Base-by-base conservation (phyloP, 2,113 vertebrate genomes). In the Glaucomys volans region DNA sequence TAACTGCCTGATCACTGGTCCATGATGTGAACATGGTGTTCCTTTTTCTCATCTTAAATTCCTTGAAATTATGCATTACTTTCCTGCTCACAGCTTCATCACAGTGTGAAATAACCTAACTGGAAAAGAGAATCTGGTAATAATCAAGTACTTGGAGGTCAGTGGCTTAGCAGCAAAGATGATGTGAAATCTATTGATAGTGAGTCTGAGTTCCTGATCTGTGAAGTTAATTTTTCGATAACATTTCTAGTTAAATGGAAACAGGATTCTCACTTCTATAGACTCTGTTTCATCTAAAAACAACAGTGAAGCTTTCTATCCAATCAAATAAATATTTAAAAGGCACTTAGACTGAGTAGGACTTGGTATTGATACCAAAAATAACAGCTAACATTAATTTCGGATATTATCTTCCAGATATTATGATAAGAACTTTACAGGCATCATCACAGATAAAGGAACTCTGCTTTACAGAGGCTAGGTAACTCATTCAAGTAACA, bases 61-160 rank as follows among this genome's bases (percentile, higher is more conserved):
- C 50, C 87, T 88, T 96, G 84, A 97, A 97, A 97, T 92, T 95
- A 94, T 94, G 54, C 80, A 97, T 95, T 97, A 88, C 44, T 72
- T 47, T 80, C 47, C 35, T 96, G 72, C 28, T 69, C 52, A 91
- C 92, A 79, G 94, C 87, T 95, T 97, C 79, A 95, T 52, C 35
- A 76, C 85, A 94, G 64, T 93, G 84, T 97, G 82, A 95, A 97
- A 97, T 97, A 95, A 93, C 83, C 44, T 97, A 74, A 74, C 64
- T 75, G 59, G 52, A 94, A 92, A 89, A 97, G 87, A 85, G 74
- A 92, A 62, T 74, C 62, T 91, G 79, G 44, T 44, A 76, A 86
- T 96, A 93, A 95, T 95, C 83, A 94, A 90, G 44, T 37, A 91
- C 69, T 66, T 59, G 4, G 74, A 95, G 42, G 40, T 92, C 59